Percentiles rank a stretch among this genome's conserved stretches.
These are phyloP conservation scores for Dolichallabes microphthalmus DNA, from an alignment of 2,113 vertebrate species.

Conservation along the genomic window DNA sequence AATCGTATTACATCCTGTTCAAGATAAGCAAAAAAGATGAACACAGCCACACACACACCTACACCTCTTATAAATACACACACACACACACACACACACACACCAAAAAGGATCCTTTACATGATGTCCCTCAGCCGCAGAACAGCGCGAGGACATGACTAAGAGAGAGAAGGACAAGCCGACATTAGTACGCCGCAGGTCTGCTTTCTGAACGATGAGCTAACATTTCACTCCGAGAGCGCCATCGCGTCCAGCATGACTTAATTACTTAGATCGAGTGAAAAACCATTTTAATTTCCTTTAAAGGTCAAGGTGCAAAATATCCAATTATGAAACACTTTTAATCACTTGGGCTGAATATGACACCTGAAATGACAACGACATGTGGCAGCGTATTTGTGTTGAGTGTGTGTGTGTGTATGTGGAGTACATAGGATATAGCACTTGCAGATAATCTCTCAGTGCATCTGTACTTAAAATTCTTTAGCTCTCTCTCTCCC, in stretches of 20 bases:
- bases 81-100: conserved; percentile 1
- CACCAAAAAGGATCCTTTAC: background rate
- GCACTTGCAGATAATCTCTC: background rate
- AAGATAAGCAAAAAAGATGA: background rate
- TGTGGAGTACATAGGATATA: background rate
- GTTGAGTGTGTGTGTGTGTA: background rate
- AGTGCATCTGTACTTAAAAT: background rate
- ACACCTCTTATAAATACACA: background rate
- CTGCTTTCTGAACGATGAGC: conserved; percentile 26
- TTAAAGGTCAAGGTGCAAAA: conserved; percentile 52
- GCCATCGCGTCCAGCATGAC: conserved; percentile 24
- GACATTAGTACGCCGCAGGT: background rate
- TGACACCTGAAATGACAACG: conserved; percentile 33
- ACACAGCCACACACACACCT: conserved; percentile 22
- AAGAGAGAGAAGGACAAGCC: conserved; percentile 21
- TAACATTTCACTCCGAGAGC: conserved; percentile 31
- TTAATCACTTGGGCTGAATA: conserved; percentile 48
- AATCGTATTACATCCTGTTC: conserved; percentile 29
- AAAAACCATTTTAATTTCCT: conserved; percentile 50
- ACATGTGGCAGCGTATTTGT: background rate
- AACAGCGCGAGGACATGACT: background rate
- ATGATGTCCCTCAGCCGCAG: background rate
- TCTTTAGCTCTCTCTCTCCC: background rate
- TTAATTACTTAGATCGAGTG: conserved; percentile 52
- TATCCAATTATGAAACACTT: conserved; percentile 51